Evolutionary conservation across 2,888 invertebrate genomes (phyloP), one percentile per base, ranked within the genome.

Genomic region (Carpatolechia fugitivella): DNA sequence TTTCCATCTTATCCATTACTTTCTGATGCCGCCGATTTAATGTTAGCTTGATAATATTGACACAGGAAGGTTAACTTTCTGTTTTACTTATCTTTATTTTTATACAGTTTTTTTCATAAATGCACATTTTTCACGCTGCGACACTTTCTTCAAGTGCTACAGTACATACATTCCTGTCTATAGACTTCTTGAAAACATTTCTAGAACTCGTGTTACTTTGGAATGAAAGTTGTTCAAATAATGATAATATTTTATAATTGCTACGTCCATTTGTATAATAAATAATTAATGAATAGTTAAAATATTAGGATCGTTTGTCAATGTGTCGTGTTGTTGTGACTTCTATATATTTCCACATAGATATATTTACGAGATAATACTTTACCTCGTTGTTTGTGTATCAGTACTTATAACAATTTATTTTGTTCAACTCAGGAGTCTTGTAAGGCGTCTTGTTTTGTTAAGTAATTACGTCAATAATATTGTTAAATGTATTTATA

Each of bases 191-290:
- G n/a, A n/a, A n/a, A n/a, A n/a, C n/a, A 24, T 24, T 24, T 24
- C 44, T 44, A 14, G 35, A 50, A 31, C 52, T 41, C 52, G 13
- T 52, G 52, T 52, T 52, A 41, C 31, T 16, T 30, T 14, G 7
- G 24, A 38, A 24, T 36, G 24, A 51, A 52, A 31, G 41, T 54
- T 54, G 51, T 44, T 52, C 13, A 44, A 44, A 36, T 52, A 30
- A 52, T 24, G 29, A 55, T 54, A 49, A 59, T 59, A 61, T 68
- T 70, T 24, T 76, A 69, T 75, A 78, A 78, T 70, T 72, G 65
- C 77, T 74, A 79, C 84, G 85, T 85, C 85, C 85, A 85, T 80
- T 82, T 82, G 74, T 82, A 77, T 77, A 69, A 72, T 76, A 77
- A 74, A 72, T 64, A 75, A 51, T 36, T 13, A 54, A 66, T 73